These are phyloP conservation scores for Vidua macroura DNA, from an alignment of 2,113 vertebrate genomes.

Conservation along the genomic window DNA sequence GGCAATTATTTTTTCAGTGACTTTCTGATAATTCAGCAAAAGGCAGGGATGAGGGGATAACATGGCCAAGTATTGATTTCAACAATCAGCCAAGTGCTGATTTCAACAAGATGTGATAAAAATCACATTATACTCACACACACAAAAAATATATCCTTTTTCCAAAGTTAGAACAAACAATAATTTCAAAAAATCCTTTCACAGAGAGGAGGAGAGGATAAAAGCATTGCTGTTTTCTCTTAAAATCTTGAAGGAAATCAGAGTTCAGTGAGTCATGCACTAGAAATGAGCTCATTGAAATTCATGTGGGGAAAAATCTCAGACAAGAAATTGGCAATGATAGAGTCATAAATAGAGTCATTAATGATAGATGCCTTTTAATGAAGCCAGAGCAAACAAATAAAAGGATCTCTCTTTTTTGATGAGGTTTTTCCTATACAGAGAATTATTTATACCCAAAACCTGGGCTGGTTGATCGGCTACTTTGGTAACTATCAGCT, in stretches of 20 bases:
- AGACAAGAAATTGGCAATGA: neutral
- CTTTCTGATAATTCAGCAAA: neutral
- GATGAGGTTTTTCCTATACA: neutral
- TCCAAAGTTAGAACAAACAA: neutral
- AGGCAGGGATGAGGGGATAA: neutral
- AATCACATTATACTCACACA: neutral
- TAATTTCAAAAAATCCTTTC: neutral
- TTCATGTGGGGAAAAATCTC: neutral
- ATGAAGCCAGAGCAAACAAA: neutral
- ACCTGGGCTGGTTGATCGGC: neutral
- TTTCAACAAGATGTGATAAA: neutral
- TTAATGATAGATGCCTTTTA: slow-evolving; percentile 32
- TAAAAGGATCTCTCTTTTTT: neutral
- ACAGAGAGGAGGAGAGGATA: neutral
- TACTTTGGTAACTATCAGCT: neutral
- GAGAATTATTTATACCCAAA: neutral
- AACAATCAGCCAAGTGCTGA: neutral
- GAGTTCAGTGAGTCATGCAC: slow-evolving; percentile 13
- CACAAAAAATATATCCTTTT: neutral
- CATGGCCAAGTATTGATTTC: neutral
- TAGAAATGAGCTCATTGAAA: slow-evolving; percentile 1
- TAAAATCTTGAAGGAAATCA: slow-evolving; percentile 17
- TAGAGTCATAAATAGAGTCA: slow-evolving; percentile 12
- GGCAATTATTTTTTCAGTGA: neutral
- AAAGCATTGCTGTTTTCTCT: slow-evolving; percentile 24